A percentile compares a stretch with the other conserved stretches of the same genome.
Conservation (phyloP, 92 coral and sea anemone species). For the Bergia sp. region DNA sequence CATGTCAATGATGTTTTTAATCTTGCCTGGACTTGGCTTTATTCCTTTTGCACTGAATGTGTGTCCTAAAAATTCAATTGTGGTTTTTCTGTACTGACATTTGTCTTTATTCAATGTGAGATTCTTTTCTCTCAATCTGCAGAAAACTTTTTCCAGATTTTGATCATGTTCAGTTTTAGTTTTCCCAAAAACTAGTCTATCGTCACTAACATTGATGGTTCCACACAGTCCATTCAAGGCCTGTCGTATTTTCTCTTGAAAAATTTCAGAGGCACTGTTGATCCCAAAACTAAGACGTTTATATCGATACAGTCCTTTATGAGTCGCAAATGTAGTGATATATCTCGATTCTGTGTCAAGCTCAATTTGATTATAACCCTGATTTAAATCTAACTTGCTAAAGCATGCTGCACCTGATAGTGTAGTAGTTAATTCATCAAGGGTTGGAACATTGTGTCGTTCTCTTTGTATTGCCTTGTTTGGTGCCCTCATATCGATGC, state of each 20-base stretch:
- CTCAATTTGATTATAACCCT: constrained; percentile 33
- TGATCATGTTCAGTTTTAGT: neutral
- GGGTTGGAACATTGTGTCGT: neutral
- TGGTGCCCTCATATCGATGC: neutral
- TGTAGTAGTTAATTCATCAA: neutral
- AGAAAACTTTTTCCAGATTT: neutral
- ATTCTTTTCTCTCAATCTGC: neutral
- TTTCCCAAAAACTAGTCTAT: constrained; percentile 21
- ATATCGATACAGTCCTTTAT: constrained; percentile 6
- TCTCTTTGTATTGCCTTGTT: neutral
- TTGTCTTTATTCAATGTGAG: neutral
- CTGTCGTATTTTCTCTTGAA: neutral
- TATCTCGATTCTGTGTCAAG: constrained; percentile 6
- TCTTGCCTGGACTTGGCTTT: neutral
- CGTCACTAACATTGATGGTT: constrained; percentile 8
- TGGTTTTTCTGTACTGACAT: neutral
- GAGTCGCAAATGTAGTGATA: constrained; percentile 25
- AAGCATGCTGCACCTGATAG: neutral
- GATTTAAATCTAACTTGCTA: constrained; percentile 32
- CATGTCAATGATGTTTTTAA: too few relatives aligned
- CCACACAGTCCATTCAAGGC: neutral
- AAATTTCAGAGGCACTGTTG: constrained; percentile 11
- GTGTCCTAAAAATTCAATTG: neutral
- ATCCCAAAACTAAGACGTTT: constrained; percentile 4
- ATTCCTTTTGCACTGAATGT: neutral